A percentile compares a stretch with the other conserved stretches of the same genome.
Conservation (phyloP, 2,797 vertebrate genomes). For the Eulemur albifrons region DNA sequence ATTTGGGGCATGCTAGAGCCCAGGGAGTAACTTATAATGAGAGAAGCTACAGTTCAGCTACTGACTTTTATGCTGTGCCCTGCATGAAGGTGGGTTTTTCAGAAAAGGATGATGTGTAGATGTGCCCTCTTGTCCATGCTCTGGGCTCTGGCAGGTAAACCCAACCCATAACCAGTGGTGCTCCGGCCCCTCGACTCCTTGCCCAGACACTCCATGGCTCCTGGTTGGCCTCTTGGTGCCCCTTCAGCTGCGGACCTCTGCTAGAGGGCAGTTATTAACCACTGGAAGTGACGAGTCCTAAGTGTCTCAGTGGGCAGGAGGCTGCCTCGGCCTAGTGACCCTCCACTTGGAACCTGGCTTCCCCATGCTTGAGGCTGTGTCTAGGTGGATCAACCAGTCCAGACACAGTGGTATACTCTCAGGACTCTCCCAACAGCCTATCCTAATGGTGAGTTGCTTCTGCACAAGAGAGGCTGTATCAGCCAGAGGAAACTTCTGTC, state of each 20-base stretch:
- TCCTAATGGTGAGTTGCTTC: not conserved
- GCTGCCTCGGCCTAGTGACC: not conserved
- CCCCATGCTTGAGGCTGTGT: not conserved
- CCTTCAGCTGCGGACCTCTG: not conserved
- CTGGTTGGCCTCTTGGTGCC: not conserved
- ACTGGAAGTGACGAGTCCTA: not conserved
- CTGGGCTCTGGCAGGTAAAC: not conserved
- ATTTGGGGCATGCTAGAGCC: not conserved
- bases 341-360: not conserved
- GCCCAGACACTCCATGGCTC: not conserved
- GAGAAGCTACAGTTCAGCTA: not conserved
- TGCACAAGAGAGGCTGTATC: not conserved
- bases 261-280: not conserved
- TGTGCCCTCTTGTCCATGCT: not conserved
- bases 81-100: not conserved
- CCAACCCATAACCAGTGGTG: accelerated
- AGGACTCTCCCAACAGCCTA: not conserved
- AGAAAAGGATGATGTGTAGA: not conserved
- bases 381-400: not conserved
- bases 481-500: not conserved
- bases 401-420: not conserved
- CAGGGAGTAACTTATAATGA: not conserved
- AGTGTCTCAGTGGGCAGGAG: not conserved
- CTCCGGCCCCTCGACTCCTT: too few species aligned
- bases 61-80: not conserved